Evolutionary conservation across 2,113 vertebrate genomes (phyloP).

Genomic region (Mustela nigripes): DNA sequence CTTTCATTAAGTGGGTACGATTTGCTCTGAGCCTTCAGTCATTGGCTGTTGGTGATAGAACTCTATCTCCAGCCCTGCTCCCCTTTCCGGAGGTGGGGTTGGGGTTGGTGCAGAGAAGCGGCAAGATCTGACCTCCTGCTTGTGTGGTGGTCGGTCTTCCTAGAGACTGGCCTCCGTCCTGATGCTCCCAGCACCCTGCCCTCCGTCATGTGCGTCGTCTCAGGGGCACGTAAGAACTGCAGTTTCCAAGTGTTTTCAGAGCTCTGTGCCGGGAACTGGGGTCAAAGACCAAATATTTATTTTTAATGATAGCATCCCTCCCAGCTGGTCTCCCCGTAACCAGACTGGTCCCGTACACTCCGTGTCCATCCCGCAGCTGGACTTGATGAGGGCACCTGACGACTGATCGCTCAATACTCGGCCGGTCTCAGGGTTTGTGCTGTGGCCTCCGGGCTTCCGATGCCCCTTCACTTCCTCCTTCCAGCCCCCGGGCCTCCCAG

Average conservation of each 20-base stretch:
- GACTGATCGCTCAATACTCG: fast-evolving
- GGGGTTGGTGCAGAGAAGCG: neutral
- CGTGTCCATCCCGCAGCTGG: too few relatives aligned
- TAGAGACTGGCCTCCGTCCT: neutral
- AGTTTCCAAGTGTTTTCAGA: neutral
- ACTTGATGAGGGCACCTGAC: neutral
- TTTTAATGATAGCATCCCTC: neutral
- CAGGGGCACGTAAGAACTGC: neutral
- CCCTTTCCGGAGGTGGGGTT: neutral
- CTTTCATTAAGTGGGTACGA: neutral
- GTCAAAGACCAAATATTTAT: neutral
- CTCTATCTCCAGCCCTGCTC: neutral
- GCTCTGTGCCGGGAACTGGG: neutral
- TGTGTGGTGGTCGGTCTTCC: neutral
- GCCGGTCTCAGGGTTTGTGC: too few relatives aligned
- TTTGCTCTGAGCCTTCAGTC: neutral
- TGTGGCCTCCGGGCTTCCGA: neutral
- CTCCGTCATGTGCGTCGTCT: too few relatives aligned
- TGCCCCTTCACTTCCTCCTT: neutral
- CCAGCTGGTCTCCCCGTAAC: fast-evolving
- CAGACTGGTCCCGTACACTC: neutral
- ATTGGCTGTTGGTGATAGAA: neutral
- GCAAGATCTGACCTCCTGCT: neutral
- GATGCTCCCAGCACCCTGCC: neutral
- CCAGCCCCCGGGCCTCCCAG: fast-evolving